These are phyloP conservation scores for Astropecten irregularis DNA, from an alignment of 53 echinoderm and acorn worm genomes.

Conservation along the genomic window DNA sequence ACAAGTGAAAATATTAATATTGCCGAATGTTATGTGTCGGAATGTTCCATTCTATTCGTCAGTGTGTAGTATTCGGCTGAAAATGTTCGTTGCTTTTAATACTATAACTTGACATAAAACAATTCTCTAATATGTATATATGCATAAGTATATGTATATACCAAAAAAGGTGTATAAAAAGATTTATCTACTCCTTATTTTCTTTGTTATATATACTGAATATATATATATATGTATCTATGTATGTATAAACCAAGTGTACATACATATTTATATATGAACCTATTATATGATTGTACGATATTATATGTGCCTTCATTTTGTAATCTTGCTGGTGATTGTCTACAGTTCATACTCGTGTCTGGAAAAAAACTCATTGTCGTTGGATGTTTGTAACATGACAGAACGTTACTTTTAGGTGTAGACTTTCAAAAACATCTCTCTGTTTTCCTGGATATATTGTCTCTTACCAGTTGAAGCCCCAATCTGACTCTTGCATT, in stretches of 20 bases:
- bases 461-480: too few relatives aligned
- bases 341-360: conserved; percentile 4
- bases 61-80: neutral
- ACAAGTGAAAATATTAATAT: too few relatives aligned
- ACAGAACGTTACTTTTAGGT: neutral
- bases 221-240: conserved; percentile 23
- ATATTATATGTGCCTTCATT: conserved; percentile 50
- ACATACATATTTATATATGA: conserved; percentile 65
- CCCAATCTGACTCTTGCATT: too few relatives aligned
- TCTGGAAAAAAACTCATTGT: too few relatives aligned
- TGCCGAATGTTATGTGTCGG: too few relatives aligned
- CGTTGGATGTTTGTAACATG: neutral
- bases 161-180: conserved; percentile 45
- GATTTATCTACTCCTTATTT: conserved; percentile 21
- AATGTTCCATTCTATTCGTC: too few relatives aligned
- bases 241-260: conserved; percentile 43
- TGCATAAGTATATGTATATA: conserved; percentile 49
- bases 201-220: conserved; percentile 40
- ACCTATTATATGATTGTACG: conserved; percentile 19
- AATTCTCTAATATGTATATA: conserved; percentile 33
- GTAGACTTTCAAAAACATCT: too few relatives aligned
- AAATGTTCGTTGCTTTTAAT: neutral
- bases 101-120: neutral
- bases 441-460: too few relatives aligned
- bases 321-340: conserved; percentile 42